phyloP scores from a whole-genome alignment of 1,140 invertebrate genomes.

The Drosophila navojoa region DNA sequence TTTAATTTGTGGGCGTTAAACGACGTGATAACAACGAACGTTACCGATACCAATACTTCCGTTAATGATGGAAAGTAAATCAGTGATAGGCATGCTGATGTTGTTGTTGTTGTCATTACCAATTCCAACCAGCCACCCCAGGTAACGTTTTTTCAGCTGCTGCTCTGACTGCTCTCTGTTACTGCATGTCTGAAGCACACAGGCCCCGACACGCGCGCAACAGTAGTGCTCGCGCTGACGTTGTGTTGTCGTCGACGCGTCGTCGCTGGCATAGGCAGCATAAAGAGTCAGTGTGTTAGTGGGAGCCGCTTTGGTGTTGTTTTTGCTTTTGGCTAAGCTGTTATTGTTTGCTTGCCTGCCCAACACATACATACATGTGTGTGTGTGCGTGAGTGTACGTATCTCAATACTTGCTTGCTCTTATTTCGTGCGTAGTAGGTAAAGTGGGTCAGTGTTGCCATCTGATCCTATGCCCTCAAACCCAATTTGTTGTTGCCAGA shows the following conservation, averaged over 20 bases:
- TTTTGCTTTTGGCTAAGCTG: constrained; percentile 20
- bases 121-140: constrained; percentile 35
- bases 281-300: constrained; percentile 61
- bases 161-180: constrained; percentile 48
- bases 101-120: constrained; percentile 26
- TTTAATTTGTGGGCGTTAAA: constrained; percentile 52
- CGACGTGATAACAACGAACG: constrained; percentile 43
- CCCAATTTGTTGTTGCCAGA: constrained; percentile 9
- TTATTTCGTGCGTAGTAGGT: constrained; percentile 41
- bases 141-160: constrained; percentile 31
- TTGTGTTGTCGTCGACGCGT: constrained; percentile 4
- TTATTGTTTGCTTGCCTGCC: constrained; percentile 24
- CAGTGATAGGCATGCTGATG: constrained; percentile 9
- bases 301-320: constrained; percentile 39
- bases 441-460: constrained; percentile 59
- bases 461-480: constrained; percentile 30
- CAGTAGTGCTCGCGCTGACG: constrained; percentile 33
- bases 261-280: constrained; percentile 34
- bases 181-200: constrained; percentile 51
- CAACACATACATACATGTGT: background rate
- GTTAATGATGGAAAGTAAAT: constrained; percentile 6
- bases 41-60: constrained; percentile 27
- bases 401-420: constrained; percentile 55
- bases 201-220: constrained; percentile 62
- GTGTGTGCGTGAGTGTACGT: background rate